Percentiles rank a stretch among this genome's conserved stretches.
phyloP scores from a whole-genome alignment of 2,113 vertebrate genomes.

The Platycercus adscitus region DNA sequence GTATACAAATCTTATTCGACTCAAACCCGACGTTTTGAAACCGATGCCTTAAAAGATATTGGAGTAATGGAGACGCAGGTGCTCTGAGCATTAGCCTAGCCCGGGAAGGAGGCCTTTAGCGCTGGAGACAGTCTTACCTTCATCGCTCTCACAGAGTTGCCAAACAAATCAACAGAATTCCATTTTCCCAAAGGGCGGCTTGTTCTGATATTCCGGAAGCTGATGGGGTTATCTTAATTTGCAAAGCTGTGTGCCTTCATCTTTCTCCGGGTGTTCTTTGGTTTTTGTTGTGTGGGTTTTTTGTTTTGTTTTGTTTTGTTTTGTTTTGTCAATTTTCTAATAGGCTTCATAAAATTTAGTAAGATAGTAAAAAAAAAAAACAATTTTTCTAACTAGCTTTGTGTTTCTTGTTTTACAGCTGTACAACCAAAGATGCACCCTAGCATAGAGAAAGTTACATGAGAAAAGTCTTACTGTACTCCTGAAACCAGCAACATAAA shows the following conservation, averaged over 20 bases:
- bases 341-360: not conserved
- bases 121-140: accelerated
- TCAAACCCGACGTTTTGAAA: not conserved
- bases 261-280: not conserved
- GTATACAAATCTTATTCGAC: not conserved
- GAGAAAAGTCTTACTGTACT: not conserved
- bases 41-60: accelerated
- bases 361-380: not conserved
- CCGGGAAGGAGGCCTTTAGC: not conserved
- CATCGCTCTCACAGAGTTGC: not conserved
- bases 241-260: not conserved
- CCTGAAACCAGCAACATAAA: not conserved
- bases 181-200: not conserved
- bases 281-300: too few relatives aligned
- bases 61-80: too few relatives aligned
- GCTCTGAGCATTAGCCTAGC: accelerated
- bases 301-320: too few relatives aligned
- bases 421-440: too few relatives aligned
- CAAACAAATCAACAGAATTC: not conserved
- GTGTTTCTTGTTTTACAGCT: not conserved
- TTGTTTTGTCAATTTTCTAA: not conserved
- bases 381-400: not conserved
- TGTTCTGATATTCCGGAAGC: not conserved
- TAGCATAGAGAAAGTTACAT: not conserved
- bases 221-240: not conserved